phyloP scores from a whole-genome alignment of 1,140 invertebrate species.

The Drosophila ohnishii region DNA sequence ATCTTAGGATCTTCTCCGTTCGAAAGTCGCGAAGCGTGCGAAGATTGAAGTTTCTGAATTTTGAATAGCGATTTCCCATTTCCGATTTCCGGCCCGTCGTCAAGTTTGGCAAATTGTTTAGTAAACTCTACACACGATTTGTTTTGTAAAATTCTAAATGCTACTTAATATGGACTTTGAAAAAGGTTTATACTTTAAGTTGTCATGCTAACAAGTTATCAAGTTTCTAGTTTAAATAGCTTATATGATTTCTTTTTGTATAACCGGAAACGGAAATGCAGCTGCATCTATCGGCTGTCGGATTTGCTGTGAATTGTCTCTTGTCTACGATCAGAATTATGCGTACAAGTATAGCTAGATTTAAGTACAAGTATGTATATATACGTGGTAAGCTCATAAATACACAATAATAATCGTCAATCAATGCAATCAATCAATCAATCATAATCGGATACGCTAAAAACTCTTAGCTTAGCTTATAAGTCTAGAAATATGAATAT shows the following conservation, averaged over 20 bases:
- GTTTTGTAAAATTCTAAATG: constrained; percentile 65
- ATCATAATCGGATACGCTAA: constrained; percentile 65
- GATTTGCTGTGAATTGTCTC: constrained; percentile 34
- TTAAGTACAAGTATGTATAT: constrained; percentile 46
- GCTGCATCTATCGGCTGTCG: constrained; percentile 20
- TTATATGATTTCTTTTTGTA: constrained; percentile 37
- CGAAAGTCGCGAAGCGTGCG: constrained; percentile 58
- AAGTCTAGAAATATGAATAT: constrained; percentile 69
- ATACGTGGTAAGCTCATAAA: constrained; percentile 72
- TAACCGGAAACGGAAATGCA: constrained; percentile 51
- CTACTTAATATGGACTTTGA: constrained; percentile 77
- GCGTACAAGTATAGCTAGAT: constrained; percentile 35
- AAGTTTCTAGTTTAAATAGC: constrained; percentile 22
- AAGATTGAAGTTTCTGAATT: constrained; percentile 34
- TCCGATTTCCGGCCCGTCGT: constrained; percentile 27
- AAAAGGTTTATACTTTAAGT: constrained; percentile 56
- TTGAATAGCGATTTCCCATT: constrained; percentile 20
- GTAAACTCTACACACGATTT: constrained; percentile 61
- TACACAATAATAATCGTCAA: constrained; percentile 69
- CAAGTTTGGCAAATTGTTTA: constrained; percentile 70
- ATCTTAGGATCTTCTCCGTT: constrained; percentile 15
- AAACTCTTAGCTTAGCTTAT: constrained; percentile 65
- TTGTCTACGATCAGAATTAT: constrained; percentile 45
- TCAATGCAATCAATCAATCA: constrained; percentile 61
- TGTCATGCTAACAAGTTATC: constrained; percentile 14